Evolutionary conservation across 2,113 vertebrate genomes (phyloP).

Genomic region (Aplodontia rufa): DNA sequence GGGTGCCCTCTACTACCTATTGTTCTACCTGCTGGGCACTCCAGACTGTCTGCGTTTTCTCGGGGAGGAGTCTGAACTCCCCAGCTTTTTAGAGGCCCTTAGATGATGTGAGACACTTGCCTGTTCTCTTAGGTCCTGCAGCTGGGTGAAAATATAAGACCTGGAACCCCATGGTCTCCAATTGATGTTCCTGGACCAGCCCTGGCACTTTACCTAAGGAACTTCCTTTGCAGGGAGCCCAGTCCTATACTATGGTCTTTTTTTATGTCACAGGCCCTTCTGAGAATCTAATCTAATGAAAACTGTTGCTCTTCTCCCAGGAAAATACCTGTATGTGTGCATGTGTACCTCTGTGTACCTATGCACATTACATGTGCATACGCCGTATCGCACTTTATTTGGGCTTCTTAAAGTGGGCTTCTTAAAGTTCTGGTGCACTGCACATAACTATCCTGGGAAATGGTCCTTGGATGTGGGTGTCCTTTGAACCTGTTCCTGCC

Average conservation of each 20-base stretch:
- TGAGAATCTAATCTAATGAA: not conserved
- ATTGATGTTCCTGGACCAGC: not conserved
- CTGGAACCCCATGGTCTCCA: not conserved
- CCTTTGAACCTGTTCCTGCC: not conserved
- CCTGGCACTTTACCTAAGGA: not conserved
- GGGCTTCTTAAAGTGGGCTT: no score
- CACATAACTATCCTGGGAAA: rapidly evolving
- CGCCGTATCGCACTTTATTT: not conserved
- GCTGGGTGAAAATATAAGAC: not conserved
- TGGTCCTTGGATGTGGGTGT: not conserved
- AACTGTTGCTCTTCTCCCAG: not conserved
- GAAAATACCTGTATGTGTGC: not conserved
- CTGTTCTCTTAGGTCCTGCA: not conserved
- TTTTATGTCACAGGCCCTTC: not conserved
- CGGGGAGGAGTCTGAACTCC: not conserved
- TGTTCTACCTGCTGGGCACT: not conserved
- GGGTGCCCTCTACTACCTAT: not conserved
- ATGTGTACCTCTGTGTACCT: rapidly evolving
- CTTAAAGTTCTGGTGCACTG: not conserved
- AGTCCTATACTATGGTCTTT: not conserved
- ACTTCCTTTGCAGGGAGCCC: not conserved
- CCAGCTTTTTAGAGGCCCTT: not conserved
- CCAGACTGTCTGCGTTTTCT: not conserved
- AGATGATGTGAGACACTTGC: not conserved
- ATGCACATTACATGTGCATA: no score